Conservation (phyloP, 2,113 vertebrate genomes). For the Urocolius indicus region DNA sequence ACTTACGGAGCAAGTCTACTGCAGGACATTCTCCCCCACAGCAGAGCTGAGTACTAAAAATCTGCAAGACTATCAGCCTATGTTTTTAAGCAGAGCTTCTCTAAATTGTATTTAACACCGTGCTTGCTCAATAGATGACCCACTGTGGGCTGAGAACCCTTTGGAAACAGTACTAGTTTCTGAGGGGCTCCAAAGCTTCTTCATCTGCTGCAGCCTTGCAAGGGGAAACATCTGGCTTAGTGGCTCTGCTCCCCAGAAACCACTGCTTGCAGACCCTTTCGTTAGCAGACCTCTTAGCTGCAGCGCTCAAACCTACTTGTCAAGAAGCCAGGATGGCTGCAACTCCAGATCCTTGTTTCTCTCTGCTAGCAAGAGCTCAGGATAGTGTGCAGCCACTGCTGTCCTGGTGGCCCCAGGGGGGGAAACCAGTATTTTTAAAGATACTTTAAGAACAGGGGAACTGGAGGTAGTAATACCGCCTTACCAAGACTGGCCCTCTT, state of each 20-base stretch:
- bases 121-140: background rate
- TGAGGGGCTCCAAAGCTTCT: background rate
- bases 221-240: background rate
- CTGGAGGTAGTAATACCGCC: background rate
- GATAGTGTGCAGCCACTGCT: background rate
- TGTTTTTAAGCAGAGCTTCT: background rate
- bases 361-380: background rate
- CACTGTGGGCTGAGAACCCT: background rate
- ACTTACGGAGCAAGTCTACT: background rate
- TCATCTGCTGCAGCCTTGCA: background rate
- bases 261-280: accelerated
- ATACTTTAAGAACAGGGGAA: background rate
- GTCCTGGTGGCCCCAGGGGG: background rate
- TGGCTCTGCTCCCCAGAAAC: background rate
- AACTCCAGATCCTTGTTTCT: background rate
- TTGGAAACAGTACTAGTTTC: background rate
- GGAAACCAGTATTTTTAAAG: background rate
- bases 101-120: background rate
- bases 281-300: accelerated
- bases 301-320: background rate
- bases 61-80: background rate
- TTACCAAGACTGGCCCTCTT: background rate
- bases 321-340: background rate
- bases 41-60: background rate
- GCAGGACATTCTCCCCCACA: background rate